Base-by-base conservation (phyloP, 2,797 vertebrate species). In the Acipenser oxyrinchus region DNA sequence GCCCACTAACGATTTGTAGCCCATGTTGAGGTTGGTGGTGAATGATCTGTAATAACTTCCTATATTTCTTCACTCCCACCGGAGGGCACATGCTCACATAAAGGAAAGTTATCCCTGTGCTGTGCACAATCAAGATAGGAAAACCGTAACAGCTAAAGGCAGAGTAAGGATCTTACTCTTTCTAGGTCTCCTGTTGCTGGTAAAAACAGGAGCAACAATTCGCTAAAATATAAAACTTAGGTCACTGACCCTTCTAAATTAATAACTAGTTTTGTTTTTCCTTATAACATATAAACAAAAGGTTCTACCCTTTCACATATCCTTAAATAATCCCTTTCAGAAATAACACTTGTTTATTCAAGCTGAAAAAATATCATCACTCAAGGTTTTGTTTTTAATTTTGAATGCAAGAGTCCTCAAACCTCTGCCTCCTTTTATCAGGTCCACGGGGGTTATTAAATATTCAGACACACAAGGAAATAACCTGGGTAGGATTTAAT, bases 91-190 rank as follows among this genome's bases (percentile, higher is more conserved):
- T 3, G 53, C 53, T 55, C n/a, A 55, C 10, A 55, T 55, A 55
- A 55, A 55, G 53, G 53, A 55, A 55, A 55, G 6, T n/a, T 55
- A n/a, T 7, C n/a, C 53, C n/a, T 7, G 3, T 55, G 53, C 53
- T 55, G 53, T 10, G 53, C 53, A 55, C 53, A 55, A 55, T 55
- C 53, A 55, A 55, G 53, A 55, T n/a, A 55, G 53, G 10, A 55
- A 10, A 55, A 55, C 4, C 53, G 7, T n/a, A 55, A n/a, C 0
- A 55, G 53, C 53, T 55, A 10, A 10, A 55, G n/a, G n/a, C 53
- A 55, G 53, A 10, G n/a, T 55, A 55, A 10, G n/a, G 53, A 10
- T 8, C n/a, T 55, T 55, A 55, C 53, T 8, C 10, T 55, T 55
- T n/a, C 53, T n/a, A 6, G 4, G 53, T 55, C 10, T 55, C 53